Evolutionary conservation across 2,888 invertebrate species (phyloP), one percentile per base, ranked within the genome.

Genomic region (Alloplasta piceator): DNA sequence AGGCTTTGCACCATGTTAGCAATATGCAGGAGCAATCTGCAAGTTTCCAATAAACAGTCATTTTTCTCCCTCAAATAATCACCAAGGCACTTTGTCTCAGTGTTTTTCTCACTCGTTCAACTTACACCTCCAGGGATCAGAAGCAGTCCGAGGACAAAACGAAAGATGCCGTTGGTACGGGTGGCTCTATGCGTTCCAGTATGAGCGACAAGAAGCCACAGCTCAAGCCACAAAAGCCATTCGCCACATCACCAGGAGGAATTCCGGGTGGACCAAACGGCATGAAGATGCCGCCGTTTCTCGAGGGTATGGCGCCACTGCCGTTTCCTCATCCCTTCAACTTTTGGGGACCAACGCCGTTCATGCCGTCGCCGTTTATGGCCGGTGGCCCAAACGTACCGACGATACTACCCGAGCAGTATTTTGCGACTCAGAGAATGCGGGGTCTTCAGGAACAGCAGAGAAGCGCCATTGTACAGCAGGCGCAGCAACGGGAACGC

Each of bases 341-440:
- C 66, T 97, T 97, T 92, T 97, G 97, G 97, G 94, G 95, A n/a
- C 93, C 95, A 43, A 91, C 93, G 46, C 93, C 94, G 52, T 95
- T 95, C 88, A 92, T 95, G 88, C 94, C 94, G 10, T 90, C 91
- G 46, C 93, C 93, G 14, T 91, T 93, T 66, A 92, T 92, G 67
- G 89, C 93, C 0, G 91, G 93, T 5, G 90, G 90, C 7, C 94
- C 95, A 0, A 94, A 95, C 86, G 92, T 92, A 1, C 90, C 92
- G 38, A 84, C 87, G 61, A 91, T 92, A 60, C 84, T 92, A 39
- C 94, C 95, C 5, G 96, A 96, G 83, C 93, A 94, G 83, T 96
- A 96, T 92, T 94, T 95, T 80, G 96, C 96, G 48, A 95, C 96
- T 70, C 96, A 96, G 89, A 95, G 96, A 94, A 96, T 97, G 94